A percentile compares a stretch with the other conserved stretches of the same genome.
phyloP scores from a whole-genome alignment of 2,797 vertebrate species.

The Macrochelys suwanniensis region DNA sequence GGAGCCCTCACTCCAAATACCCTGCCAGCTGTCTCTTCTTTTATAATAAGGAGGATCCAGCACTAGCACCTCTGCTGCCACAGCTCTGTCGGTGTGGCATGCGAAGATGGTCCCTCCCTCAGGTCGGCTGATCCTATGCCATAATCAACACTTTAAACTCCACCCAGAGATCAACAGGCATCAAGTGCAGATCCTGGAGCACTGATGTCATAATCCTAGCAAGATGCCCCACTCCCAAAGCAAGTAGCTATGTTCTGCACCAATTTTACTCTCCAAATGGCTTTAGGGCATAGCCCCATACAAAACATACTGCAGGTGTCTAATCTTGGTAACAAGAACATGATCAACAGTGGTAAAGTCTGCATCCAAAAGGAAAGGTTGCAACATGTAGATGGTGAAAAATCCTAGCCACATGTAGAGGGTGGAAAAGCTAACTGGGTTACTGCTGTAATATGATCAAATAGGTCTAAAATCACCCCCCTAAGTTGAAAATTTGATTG shows the following conservation, averaged over 20 bases:
- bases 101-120: background rate
- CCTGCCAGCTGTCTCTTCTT: background rate
- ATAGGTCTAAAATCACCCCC: accelerated
- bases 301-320: accelerated
- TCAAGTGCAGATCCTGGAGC: background rate
- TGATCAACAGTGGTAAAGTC: background rate
- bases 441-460: background rate
- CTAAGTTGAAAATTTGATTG: background rate
- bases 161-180: background rate
- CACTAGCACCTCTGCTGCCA: background rate
- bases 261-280: background rate
- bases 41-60: background rate
- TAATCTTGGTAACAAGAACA: background rate
- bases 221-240: accelerated
- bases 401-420: accelerated
- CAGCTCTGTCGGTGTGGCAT: background rate
- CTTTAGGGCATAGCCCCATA: background rate
- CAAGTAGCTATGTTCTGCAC: background rate
- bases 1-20: background rate
- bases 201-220: background rate
- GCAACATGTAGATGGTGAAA: accelerated
- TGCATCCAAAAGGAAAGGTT: background rate
- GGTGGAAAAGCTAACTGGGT: accelerated
- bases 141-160: background rate
- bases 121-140: background rate